Conservation (phyloP, 2,888 invertebrate species). For the Nomada hirtipes region DNA sequence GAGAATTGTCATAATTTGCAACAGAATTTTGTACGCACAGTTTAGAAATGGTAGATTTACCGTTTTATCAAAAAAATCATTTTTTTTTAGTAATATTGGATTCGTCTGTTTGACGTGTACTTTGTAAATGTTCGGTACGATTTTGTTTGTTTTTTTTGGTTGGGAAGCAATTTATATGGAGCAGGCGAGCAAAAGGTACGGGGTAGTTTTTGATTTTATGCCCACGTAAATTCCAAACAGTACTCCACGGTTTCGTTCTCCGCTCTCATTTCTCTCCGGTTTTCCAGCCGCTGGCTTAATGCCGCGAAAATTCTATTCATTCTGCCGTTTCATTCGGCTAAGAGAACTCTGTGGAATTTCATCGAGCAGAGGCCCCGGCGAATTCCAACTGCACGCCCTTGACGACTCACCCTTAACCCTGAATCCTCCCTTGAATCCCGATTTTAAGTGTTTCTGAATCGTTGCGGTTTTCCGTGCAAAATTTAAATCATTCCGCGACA, state of each 20-base stretch:
- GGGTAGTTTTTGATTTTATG: slow-evolving; percentile 68
- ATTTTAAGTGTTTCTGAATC: slow-evolving; percentile 61
- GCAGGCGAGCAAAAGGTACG: slow-evolving; percentile 59
- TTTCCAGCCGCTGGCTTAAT: slow-evolving; percentile 59
- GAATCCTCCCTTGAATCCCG: slow-evolving; percentile 70
- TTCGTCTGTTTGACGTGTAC: neutral
- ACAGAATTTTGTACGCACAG: too few species aligned
- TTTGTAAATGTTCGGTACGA: slow-evolving; percentile 8
- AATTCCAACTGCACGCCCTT: slow-evolving; percentile 64
- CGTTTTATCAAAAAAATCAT: too few species aligned
- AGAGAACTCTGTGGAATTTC: slow-evolving; percentile 67
- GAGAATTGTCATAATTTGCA: neutral
- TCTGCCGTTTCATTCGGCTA: slow-evolving; percentile 57
- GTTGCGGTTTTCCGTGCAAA: slow-evolving; percentile 52
- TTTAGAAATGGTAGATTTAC: too few species aligned
- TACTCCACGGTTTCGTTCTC: slow-evolving; percentile 31
- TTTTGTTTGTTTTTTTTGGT: neutral
- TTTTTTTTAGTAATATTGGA: neutral
- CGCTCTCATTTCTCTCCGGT: slow-evolving; percentile 43
- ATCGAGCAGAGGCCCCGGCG: slow-evolving; percentile 66
- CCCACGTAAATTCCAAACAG: slow-evolving; percentile 68
- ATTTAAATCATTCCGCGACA: slow-evolving; percentile 26
- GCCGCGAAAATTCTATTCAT: slow-evolving; percentile 70
- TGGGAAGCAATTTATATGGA: slow-evolving; percentile 33
- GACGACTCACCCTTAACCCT: slow-evolving; percentile 69